Evolutionary conservation across 2,113 vertebrate species (phyloP), one percentile per base, ranked within the genome.

Genomic region (Enhydra lutris): DNA sequence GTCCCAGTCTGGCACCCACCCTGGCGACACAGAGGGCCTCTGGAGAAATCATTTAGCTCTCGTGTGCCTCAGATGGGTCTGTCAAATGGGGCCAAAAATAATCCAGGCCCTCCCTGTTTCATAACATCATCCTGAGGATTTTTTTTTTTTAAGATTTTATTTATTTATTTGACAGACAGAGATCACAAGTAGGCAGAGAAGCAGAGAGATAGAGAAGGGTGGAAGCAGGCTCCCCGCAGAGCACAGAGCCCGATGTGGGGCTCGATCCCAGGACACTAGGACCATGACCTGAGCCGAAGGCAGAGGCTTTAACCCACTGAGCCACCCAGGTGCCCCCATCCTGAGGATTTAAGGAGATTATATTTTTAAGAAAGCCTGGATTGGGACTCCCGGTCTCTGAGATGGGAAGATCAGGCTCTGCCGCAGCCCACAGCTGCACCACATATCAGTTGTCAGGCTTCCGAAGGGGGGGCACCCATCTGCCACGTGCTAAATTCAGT

Each of bases 401-500:
- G 73, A 23, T 3, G 47, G 45, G 65, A 74, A 69, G 20, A 18
- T 24, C 23, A 42, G 89, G 7, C 24, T 45, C 61, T 21, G 57
- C 11, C 7, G 59, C 21, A 29, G 57, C 42, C n/a, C 78, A 45
- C 67, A 82, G n/a, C 31, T 42, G 59, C 52, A 0, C 14, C 29
- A 31, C 57, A 0, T 39, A 24, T 78, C 85, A 10, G 11, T 23
- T 92, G 63, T 73, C 90, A 36, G 92, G 31, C 84, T 76, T 81
- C 11, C 9, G 6, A 36, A 21, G 55, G 55, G 55, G 90, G 96
- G 96, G 91, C 95, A 17, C 11, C 0, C 23, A 21, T 81, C 93
- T 97, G 83, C 84, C 47, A 63, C 94, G 96, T 96, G 93, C 67
- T 92, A 81, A 73, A 34, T 29, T 1, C 83, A 79, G 67, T 21